A percentile compares a stretch with the other conserved stretches of the same genome.
phyloP scores from a whole-genome alignment of 2,797 vertebrate genomes.

The Sphaeramia orbicularis region DNA sequence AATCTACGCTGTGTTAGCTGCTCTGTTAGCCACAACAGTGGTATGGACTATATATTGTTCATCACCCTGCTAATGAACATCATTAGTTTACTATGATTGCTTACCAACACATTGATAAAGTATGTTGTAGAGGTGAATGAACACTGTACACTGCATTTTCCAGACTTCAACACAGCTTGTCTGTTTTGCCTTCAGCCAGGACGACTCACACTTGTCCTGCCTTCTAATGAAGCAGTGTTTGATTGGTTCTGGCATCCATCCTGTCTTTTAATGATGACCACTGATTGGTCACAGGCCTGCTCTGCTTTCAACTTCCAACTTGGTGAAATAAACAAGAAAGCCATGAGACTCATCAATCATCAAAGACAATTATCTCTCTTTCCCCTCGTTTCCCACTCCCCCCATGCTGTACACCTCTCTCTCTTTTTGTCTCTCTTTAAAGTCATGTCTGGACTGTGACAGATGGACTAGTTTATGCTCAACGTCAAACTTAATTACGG shows the following conservation, averaged over 20 bases:
- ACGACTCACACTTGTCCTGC: conserved; percentile 27
- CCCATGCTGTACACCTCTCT: conserved; percentile 25
- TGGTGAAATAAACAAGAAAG: conserved; percentile 74
- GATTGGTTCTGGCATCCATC: conserved; percentile 67
- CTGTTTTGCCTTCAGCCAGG: conserved; percentile 26
- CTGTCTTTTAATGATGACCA: conserved; percentile 58
- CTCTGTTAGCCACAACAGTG: too few species aligned
- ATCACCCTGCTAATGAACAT: too few species aligned
- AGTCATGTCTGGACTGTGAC: conserved; percentile 58
- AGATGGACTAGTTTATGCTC: conserved; percentile 50
- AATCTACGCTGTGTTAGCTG: too few species aligned
- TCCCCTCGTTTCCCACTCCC: neutral
- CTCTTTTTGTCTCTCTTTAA: conserved; percentile 36
- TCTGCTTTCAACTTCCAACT: conserved; percentile 63
- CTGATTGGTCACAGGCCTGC: conserved; percentile 72
- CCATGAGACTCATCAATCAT: conserved; percentile 65
- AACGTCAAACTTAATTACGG: conserved; percentile 68
- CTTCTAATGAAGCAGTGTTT: conserved; percentile 25
- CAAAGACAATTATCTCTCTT: conserved; percentile 62
- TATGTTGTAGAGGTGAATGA: neutral
- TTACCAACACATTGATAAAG: neutral
- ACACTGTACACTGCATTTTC: conserved; percentile 11
- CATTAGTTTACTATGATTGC: too few species aligned
- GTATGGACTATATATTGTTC: too few species aligned
- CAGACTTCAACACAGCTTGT: conserved; percentile 37